Evolutionary conservation across 2,797 vertebrate species (phyloP).

Genomic region (Artibeus lituratus): DNA sequence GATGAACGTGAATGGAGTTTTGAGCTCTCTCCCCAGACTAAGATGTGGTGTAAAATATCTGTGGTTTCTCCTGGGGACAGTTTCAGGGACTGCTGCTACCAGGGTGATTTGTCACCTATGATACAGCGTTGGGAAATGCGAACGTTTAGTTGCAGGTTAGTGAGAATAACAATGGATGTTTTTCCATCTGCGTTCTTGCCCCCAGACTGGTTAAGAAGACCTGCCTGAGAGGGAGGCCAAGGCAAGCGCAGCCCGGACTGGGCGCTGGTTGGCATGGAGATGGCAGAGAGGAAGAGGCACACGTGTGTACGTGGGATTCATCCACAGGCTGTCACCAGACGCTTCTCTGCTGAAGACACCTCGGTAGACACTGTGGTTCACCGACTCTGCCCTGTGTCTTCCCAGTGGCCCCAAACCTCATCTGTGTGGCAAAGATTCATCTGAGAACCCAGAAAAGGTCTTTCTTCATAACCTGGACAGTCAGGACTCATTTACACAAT

Average conservation of each 20-base stretch:
- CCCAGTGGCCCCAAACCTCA: background rate
- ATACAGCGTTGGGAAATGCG: background rate
- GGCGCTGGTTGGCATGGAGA: background rate
- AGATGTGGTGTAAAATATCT: background rate
- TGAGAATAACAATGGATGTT: background rate
- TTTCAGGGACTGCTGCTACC: background rate
- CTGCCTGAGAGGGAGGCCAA: background rate
- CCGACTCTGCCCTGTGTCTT: background rate
- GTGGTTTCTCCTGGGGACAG: background rate
- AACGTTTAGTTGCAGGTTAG: background rate
- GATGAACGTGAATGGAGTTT: background rate
- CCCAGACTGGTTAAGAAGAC: background rate
- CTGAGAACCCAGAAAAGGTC: background rate
- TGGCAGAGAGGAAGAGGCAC: background rate
- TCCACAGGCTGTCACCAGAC: rapidly evolving
- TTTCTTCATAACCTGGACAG: background rate
- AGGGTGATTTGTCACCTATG: background rate
- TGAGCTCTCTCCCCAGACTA: background rate
- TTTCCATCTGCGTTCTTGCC: background rate
- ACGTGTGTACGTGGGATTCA: background rate
- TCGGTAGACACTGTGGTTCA: background rate
- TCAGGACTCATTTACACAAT: background rate
- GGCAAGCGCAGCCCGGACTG: background rate
- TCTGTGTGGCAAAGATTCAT: background rate
- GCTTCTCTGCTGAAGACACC: background rate